A percentile compares a stretch with the other conserved stretches of the same genome.
Conservation (phyloP, 2,888 invertebrate species). For the Nipponacmea schrenckii region DNA sequence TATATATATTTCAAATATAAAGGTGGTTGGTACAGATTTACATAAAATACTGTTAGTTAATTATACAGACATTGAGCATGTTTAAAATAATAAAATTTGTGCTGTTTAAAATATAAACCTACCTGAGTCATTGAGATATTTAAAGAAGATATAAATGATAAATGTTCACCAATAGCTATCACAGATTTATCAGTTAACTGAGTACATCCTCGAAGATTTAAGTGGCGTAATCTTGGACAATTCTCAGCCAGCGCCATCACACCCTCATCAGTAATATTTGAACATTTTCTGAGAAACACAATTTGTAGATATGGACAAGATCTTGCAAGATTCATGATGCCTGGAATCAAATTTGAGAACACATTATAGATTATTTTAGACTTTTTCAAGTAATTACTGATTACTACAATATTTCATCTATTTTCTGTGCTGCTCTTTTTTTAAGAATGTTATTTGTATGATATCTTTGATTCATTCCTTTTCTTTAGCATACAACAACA, state of each 20-base stretch:
- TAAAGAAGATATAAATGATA: slow-evolving; percentile 48
- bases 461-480: too few species aligned
- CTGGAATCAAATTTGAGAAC: slow-evolving; percentile 31
- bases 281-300: slow-evolving; percentile 58
- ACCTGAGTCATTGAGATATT: slow-evolving; percentile 56
- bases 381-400: too few species aligned
- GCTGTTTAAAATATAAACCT: neutral
- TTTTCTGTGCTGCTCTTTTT: too few species aligned
- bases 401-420: too few species aligned
- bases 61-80: too few species aligned
- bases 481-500: too few species aligned
- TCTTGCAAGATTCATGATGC: slow-evolving; percentile 46
- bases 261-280: slow-evolving; percentile 59
- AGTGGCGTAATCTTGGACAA: slow-evolving; percentile 55
- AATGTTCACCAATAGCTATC: slow-evolving; percentile 51
- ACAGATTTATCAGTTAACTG: slow-evolving; percentile 55
- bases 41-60: too few species aligned
- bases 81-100: too few species aligned
- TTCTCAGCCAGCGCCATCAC: slow-evolving; percentile 49
- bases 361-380: too few species aligned
- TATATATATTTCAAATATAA: too few species aligned
- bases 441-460: too few species aligned
- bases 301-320: slow-evolving; percentile 57
- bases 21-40: too few species aligned
- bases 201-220: slow-evolving; percentile 61